phyloP scores from a whole-genome alignment of 2,888 invertebrate genomes.

The Watsonalla cultraria region DNA sequence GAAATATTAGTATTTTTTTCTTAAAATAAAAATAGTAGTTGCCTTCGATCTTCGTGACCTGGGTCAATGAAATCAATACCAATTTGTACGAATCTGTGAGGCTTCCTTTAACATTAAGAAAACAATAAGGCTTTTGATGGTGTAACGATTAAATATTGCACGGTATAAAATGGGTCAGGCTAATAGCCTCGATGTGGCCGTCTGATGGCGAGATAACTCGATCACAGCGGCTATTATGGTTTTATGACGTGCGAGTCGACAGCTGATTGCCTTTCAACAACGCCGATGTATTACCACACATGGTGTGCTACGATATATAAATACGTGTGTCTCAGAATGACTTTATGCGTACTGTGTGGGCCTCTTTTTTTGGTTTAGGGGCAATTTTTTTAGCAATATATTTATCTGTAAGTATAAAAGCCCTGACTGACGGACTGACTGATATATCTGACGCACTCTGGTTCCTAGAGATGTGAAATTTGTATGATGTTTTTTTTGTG shows the following conservation, averaged over 20 bases:
- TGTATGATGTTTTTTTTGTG: no score
- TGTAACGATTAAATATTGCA: neutral
- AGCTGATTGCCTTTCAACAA: constrained; percentile 1
- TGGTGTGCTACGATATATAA: no score
- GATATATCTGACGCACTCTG: no score
- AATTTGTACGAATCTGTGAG: neutral
- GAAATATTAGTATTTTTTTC: no score
- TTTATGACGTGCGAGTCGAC: neutral
- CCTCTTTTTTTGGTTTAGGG: no score
- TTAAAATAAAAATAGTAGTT: no score
- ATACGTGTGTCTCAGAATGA: neutral
- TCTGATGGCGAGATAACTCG: neutral
- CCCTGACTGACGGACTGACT: no score
- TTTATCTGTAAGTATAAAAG: no score
- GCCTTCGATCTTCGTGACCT: no score
- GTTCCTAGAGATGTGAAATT: no score
- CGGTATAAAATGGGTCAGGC: neutral
- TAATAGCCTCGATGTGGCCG: neutral
- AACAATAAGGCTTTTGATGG: neutral
- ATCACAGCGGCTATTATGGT: neutral
- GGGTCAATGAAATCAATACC: neutral
- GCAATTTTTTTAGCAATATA: no score
- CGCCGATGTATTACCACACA: neutral
- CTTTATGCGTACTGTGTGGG: neutral
- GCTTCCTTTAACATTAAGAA: neutral